Base-by-base conservation (phyloP, 2,113 vertebrate genomes). In the Burhinus bistriatus region DNA sequence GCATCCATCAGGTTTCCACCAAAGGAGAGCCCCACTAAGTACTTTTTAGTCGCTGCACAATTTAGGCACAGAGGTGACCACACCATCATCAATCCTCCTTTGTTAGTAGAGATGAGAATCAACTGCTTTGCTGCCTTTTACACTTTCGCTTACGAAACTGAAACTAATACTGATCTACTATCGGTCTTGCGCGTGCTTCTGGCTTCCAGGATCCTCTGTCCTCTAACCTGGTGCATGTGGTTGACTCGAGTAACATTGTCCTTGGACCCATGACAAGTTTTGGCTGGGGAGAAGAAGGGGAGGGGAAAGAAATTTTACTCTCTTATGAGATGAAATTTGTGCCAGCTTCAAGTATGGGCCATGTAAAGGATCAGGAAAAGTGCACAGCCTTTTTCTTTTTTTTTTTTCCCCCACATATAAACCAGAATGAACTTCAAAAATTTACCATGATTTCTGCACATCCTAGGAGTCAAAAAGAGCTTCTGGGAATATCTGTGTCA, bases 291-390 rank as follows among this genome's bases (percentile, higher is more conserved):
- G 61, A 87, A 88, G 25, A 44, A n/a, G 15, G n/a, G n/a, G n/a
- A n/a, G n/a, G n/a, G n/a, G 45, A 79, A 93, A 92, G 81, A 45
- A 2, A 71, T 87, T 92, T 95, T 36, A 87, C 34, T 89, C 42
- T 72, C 32, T 89, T 47, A 20, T 15, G 70, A 91, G 90, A 97
- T 86, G 34, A 97, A 97, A 95, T 91, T 42, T 82, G 76, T 93
- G 87, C 80, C 79, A 91, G 94, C 62, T 89, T 96, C 91, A 97
- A 97, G 92, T 93, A 95, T 65, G 62, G 75, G 38, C 97, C 29
- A 1, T 58, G 66, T 54, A 82, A 95, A 69, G 89, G 94, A 95
- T 97, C 97, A 97, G 76, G 73, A 71, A 91, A 87, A 97, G 97
- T 96, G 97, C 96, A 89, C 57, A 73, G 65, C 52, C n/a, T n/a